A percentile compares a stretch with the other conserved stretches of the same genome.
phyloP scores from a whole-genome alignment of 2,797 vertebrate genomes.

The Anniella stebbinsi region DNA sequence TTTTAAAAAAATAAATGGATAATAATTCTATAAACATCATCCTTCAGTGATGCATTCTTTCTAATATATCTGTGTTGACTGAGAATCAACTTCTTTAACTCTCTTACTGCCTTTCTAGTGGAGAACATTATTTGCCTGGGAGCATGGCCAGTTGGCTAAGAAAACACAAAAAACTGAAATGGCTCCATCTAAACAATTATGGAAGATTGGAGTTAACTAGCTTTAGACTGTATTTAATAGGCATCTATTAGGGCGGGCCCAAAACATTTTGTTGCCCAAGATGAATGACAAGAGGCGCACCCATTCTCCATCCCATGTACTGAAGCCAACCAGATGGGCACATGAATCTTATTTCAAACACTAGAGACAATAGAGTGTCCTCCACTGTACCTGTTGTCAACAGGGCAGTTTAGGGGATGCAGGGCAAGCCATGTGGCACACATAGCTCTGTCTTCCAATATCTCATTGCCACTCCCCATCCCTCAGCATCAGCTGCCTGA shows the following conservation, averaged over 20 bases:
- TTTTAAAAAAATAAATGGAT: not conserved
- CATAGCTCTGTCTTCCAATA: not conserved
- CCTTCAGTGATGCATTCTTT: not conserved
- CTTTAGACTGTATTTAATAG: constrained; percentile 17
- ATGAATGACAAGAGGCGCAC: not conserved
- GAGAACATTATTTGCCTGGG: not conserved
- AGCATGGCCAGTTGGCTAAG: constrained; percentile 14
- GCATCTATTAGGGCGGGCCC: not conserved
- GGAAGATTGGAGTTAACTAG: constrained; percentile 27
- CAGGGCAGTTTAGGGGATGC: not conserved
- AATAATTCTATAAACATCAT: not conserved
- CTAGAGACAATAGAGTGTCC: not conserved
- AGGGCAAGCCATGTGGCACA: not conserved
- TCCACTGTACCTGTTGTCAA: not conserved
- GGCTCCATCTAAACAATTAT: constrained; percentile 27
- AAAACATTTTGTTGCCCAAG: not conserved
- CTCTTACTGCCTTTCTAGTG: not conserved
- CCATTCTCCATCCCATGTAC: not conserved
- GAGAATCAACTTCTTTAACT: not conserved
- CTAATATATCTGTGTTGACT: not conserved
- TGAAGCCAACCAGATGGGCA: not conserved
- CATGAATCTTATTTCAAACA: not conserved
- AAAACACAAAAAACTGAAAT: constrained; percentile 8
- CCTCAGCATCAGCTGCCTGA: not conserved
- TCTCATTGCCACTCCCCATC: not conserved